These are phyloP conservation scores for Struthio camelus DNA, from an alignment of 2,113 vertebrate genomes.

Conservation along the genomic window DNA sequence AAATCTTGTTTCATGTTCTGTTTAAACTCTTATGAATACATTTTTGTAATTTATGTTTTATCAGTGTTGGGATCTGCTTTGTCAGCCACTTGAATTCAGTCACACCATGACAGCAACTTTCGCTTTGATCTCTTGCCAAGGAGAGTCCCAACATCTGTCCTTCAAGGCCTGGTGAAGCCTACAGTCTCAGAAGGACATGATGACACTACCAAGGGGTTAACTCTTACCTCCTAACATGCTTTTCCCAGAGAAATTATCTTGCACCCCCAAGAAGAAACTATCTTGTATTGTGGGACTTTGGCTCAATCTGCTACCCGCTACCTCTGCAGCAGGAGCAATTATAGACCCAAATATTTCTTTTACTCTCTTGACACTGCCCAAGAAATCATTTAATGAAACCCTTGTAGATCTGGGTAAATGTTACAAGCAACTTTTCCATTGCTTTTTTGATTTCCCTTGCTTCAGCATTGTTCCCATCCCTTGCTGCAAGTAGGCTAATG, in stretches of 20 bases:
- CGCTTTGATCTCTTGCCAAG: background rate
- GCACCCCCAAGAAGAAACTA: background rate
- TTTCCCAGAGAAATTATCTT: background rate
- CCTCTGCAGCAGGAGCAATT: background rate
- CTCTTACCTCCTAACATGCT: background rate
- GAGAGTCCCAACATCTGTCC: background rate
- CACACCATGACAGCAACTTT: background rate
- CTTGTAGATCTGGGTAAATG: background rate
- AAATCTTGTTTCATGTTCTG: background rate
- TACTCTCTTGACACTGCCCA: background rate
- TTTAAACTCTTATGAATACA: background rate
- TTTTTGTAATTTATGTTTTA: constrained; percentile 11
- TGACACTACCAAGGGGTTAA: background rate
- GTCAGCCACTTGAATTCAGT: background rate
- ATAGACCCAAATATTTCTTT: background rate
- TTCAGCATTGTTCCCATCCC: background rate
- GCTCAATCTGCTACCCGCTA: background rate
- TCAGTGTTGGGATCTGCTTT: background rate
- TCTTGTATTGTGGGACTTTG: background rate
- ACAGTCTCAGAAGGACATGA: background rate
- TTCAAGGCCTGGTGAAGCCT: background rate
- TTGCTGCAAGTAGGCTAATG: constrained; percentile 3
- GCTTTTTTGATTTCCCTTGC: background rate
- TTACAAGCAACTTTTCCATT: background rate
- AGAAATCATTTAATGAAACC: background rate